These are phyloP conservation scores for Agrotis clavis DNA, from an alignment of 2,888 invertebrate species.

Conservation along the genomic window DNA sequence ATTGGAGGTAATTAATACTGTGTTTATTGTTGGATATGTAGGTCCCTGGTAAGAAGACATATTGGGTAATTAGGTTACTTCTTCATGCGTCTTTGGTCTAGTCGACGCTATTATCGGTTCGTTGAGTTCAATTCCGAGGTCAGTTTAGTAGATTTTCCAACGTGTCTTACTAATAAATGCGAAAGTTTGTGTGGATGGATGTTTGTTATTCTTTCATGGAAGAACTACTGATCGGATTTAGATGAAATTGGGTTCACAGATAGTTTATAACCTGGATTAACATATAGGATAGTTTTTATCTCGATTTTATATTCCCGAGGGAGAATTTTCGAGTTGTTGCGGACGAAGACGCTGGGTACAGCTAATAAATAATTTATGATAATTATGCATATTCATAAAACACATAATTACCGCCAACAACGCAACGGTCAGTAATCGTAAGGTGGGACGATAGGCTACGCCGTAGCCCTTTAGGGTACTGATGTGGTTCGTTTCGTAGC, in stretches of 20 bases:
- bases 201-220: too few species aligned
- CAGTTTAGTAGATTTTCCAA: neutral
- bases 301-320: too few species aligned
- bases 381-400: too few species aligned
- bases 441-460: neutral
- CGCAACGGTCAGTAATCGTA: neutral
- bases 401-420: neutral
- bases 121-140: neutral
- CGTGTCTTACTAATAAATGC: too few species aligned
- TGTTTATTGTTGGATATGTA: conserved; percentile 56
- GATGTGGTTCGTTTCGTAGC: neutral
- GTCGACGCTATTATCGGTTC: neutral
- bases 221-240: too few species aligned
- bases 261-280: too few species aligned
- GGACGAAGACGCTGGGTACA: too few species aligned
- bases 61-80: conserved; percentile 39
- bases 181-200: too few species aligned
- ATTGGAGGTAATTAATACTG: conserved; percentile 58
- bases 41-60: conserved; percentile 46
- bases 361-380: too few species aligned
- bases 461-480: neutral
- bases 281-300: too few species aligned
- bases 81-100: neutral
- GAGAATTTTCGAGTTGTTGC: too few species aligned
- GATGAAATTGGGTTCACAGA: too few species aligned